Evolutionary conservation across 2,888 invertebrate species (phyloP).

Genomic region (Palloptera scutellata): DNA sequence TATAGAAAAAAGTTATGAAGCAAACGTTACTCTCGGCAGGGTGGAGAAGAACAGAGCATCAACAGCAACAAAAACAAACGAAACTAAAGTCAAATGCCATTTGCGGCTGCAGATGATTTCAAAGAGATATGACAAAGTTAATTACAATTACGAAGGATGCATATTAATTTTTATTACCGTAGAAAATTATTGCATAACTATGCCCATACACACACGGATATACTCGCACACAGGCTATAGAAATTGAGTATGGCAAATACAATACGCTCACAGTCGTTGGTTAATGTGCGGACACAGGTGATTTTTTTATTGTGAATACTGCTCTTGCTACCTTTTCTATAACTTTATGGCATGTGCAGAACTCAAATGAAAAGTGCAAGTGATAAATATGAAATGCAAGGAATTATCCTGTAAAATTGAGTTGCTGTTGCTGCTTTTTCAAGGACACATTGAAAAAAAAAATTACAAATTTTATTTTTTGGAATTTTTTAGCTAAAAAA

Average conservation of each 20-base stretch:
- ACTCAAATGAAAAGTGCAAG: constrained; percentile 42
- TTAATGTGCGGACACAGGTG: constrained; percentile 39
- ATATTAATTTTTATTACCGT: constrained; percentile 60
- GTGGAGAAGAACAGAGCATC: constrained; percentile 7
- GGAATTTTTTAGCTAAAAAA: too few species aligned
- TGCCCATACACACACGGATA: neutral
- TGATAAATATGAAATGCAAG: constrained; percentile 31
- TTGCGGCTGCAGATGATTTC: neutral
- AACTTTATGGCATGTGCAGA: constrained; percentile 45
- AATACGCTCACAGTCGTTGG: neutral
- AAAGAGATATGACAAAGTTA: constrained; percentile 28
- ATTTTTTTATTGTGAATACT: constrained; percentile 46
- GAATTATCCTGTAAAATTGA: neutral
- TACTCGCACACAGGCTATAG: constrained; percentile 24
- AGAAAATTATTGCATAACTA: constrained; percentile 55
- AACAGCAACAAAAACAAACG: neutral
- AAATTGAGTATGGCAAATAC: constrained; percentile 2
- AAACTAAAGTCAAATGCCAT: neutral
- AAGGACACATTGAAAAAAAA: constrained; percentile 53
- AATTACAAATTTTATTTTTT: neutral
- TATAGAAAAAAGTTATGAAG: neutral
- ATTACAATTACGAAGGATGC: constrained; percentile 51
- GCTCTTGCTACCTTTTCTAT: constrained; percentile 42
- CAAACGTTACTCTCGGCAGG: neutral
- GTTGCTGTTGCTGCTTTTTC: constrained; percentile 47